phyloP scores from a whole-genome alignment of 2,113 vertebrate genomes.

The Dasyurus viverrinus region DNA sequence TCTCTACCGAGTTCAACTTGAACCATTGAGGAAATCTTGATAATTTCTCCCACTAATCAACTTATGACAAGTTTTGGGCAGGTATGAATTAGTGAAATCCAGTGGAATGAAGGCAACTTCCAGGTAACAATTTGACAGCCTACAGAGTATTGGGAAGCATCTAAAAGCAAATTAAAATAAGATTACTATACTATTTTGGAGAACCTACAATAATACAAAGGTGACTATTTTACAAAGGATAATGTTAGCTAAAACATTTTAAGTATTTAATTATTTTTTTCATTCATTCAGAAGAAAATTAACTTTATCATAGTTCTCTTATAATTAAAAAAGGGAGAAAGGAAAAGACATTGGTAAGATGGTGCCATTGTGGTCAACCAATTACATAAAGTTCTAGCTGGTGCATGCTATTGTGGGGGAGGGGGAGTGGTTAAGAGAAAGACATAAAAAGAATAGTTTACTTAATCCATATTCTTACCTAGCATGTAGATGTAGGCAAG shows the following conservation, averaged over 20 bases:
- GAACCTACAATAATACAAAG: neutral
- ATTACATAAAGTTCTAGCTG: neutral
- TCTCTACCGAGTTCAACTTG: neutral
- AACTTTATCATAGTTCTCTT: neutral
- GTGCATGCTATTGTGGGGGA: neutral
- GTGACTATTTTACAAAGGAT: neutral
- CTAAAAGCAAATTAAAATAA: neutral
- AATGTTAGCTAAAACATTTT: neutral
- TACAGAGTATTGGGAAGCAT: neutral
- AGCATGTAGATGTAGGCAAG: neutral
- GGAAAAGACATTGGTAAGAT: neutral
- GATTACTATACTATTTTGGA: neutral
- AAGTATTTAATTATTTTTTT: neutral
- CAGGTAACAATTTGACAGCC: neutral
- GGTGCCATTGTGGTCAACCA: neutral
- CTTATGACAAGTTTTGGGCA: neutral
- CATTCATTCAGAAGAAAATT: neutral
- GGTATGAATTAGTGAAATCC: neutral
- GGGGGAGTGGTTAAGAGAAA: neutral
- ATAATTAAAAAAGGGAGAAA: slow-evolving; percentile 21
- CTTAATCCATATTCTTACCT: neutral
- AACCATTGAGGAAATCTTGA: neutral
- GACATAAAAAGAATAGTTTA: neutral
- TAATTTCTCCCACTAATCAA: neutral
- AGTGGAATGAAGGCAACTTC: slow-evolving; percentile 5